phyloP scores from a whole-genome alignment of 92 coral and sea anemone species.

The Pocillopora grandis region DNA sequence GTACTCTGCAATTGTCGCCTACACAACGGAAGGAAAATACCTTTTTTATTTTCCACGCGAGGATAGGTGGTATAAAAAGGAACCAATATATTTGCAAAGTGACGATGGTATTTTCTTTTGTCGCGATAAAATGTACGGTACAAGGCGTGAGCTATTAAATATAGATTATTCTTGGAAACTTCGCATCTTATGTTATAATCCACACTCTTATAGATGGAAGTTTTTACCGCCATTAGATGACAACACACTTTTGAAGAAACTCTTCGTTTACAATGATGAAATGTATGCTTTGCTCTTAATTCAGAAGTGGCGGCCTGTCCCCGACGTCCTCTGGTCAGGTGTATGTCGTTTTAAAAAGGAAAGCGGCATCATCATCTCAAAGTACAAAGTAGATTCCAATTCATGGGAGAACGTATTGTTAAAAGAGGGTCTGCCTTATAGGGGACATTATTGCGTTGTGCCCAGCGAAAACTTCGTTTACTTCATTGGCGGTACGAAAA shows the following conservation, averaged over 20 bases:
- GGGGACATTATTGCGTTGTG: background rate
- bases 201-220: background rate
- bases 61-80: background rate
- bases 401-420: background rate
- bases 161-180: background rate
- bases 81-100: no score
- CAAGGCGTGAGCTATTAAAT: no score
- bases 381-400: slow-evolving; percentile 3
- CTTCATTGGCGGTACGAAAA: background rate
- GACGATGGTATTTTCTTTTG: background rate
- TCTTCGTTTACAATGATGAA: background rate
- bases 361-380: background rate
- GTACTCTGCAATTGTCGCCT: background rate
- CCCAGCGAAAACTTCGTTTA: background rate
- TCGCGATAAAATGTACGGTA: background rate
- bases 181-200: background rate
- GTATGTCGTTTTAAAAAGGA: background rate
- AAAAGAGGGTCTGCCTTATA: background rate
- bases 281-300: no score
- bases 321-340: background rate
- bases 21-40: background rate
- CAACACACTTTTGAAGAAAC: background rate
- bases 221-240: background rate
- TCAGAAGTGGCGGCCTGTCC: background rate
- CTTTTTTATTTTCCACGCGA: background rate